Evolutionary conservation across 2,888 invertebrate species (phyloP).

Genomic region (Prosopocoilus inquinatus): DNA sequence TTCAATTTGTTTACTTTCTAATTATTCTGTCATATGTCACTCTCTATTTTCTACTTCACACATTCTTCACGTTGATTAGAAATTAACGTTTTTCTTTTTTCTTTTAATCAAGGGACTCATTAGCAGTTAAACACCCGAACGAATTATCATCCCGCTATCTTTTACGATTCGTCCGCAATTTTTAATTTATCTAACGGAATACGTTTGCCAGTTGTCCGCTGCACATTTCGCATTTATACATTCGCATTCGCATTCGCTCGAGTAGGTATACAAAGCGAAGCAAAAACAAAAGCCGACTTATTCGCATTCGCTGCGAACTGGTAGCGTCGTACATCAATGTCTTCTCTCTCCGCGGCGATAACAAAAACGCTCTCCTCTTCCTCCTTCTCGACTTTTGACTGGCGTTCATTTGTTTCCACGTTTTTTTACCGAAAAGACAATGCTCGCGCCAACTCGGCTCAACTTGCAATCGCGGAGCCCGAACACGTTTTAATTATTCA

Average conservation of each 20-base stretch:
- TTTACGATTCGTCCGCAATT: no score
- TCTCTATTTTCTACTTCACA: no score
- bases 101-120: no score
- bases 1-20: no score
- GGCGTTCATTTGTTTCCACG: neutral
- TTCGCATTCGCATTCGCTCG: neutral
- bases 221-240: no score
- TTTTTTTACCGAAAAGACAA: neutral
- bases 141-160: no score
- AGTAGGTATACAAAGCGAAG: neutral
- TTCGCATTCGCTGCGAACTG: slow-evolving; percentile 1
- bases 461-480: no score
- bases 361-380: neutral
- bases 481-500: no score
- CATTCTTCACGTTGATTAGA: no score
- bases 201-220: neutral
- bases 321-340: slow-evolving; percentile 1
- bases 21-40: no score
- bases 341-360: neutral
- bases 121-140: no score
- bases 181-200: neutral
- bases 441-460: neutral
- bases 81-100: no score
- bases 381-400: slow-evolving; percentile 2
- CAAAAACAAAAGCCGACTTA: neutral